Base-by-base conservation (phyloP, 2,888 invertebrate genomes). In the Mamestra brassicae region DNA sequence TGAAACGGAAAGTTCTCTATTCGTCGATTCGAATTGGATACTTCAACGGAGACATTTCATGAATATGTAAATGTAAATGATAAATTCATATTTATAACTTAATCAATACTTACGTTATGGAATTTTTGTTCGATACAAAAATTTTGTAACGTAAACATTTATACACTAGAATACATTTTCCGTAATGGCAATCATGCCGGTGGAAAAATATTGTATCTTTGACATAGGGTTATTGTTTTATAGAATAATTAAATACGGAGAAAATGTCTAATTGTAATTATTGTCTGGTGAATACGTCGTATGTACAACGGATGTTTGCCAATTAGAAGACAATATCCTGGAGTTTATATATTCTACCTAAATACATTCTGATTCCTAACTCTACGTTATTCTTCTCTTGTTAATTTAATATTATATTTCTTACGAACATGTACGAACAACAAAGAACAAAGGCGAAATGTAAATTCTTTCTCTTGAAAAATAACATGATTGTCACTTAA, bases 21-120 rank as follows among this genome's bases (percentile, higher is more conserved):
- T 81, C 70, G 61, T 76, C 75, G 67, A 83, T 81, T 71, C 54
- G 63, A 79, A 77, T 74, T 78, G 65, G 60, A 84, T 73, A 77
- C 72, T 73, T 68, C 70, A 68, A 62, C 38, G 62, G 58, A 71
- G 71, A 76, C 47, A 63, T 71, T 85, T 78, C 69, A 76, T 78
- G 58, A 68, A 78, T 79, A 74, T 74, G 74, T 80, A 78, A 77
- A 70, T 64, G 17, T 65, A 62, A 77, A 84, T 77, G 62, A 67
- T 71, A 68, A 70, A 84, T 84, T 76, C 50, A 80, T 80, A 84
- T 83, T 74, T 76, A 74, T 74, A 74, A 74, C 62, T 58, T 60
- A 60, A 57, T 81, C 36, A 67, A 70, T 65, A 82, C 38, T 42
- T 52, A 55, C 57, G 15, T 60, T 42, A 55, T 15, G 8, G 17